Evolutionary conservation across 2,113 vertebrate species (phyloP).

Genomic region (Stomatorhinus ivindoensis): DNA sequence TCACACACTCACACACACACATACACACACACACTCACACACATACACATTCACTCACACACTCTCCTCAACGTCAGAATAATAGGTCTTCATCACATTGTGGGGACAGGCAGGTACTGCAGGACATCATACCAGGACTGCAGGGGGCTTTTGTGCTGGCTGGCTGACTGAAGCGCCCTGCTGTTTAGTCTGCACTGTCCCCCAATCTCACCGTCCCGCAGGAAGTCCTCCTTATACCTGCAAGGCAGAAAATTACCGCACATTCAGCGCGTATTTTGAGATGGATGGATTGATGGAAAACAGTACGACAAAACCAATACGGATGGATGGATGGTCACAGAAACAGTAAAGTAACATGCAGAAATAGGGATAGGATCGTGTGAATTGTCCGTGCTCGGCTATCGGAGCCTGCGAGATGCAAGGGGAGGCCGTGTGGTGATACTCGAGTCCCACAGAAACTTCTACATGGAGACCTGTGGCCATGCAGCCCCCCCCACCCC

Average conservation of each 20-base stretch:
- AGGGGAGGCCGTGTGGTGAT: background rate
- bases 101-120: background rate
- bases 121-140: conserved; percentile 81
- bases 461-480: background rate
- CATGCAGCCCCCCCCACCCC: background rate
- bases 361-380: background rate
- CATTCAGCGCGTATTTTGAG: background rate
- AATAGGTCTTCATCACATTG: too few relatives aligned
- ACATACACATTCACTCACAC: too few relatives aligned
- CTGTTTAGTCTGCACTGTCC: conserved; percentile 72
- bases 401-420: background rate
- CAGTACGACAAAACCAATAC: background rate
- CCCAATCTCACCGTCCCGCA: conserved; percentile 78
- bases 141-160: conserved; percentile 87
- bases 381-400: background rate
- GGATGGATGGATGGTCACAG: background rate
- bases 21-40: too few relatives aligned
- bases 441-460: background rate
- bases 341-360: background rate
- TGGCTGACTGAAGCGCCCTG: conserved; percentile 62
- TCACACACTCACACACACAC: too few relatives aligned
- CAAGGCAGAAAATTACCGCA: background rate
- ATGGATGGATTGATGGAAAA: background rate
- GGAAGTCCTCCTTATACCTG: conserved; percentile 83
- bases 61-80: background rate